A percentile compares a stretch with the other conserved stretches of the same genome.
Evolutionary conservation across 2,888 invertebrate genomes (phyloP).

Genomic region (Cephus nigrinus): DNA sequence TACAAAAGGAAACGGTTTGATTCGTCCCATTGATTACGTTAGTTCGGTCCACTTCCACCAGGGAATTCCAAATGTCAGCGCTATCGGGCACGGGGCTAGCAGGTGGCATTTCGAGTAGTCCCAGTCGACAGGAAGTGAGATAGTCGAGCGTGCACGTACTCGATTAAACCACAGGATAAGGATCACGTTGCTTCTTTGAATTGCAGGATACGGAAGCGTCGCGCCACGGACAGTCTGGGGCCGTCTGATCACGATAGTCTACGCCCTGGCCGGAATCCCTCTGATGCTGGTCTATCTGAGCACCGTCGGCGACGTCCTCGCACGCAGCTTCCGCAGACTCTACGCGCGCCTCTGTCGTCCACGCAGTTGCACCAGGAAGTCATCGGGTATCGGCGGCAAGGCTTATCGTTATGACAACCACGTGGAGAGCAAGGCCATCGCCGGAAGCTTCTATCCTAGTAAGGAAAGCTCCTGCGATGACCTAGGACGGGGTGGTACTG

Average conservation of each 20-base stretch:
- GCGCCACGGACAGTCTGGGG: slow-evolving; percentile 85
- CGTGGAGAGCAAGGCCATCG: slow-evolving; percentile 38
- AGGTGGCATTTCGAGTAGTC: neutral
- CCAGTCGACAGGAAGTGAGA: neutral
- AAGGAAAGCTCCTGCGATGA: slow-evolving; percentile 61
- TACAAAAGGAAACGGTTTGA: neutral
- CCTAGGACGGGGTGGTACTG: slow-evolving; percentile 52
- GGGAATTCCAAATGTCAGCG: neutral
- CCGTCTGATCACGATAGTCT: slow-evolving; percentile 83
- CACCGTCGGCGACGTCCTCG: slow-evolving; percentile 86
- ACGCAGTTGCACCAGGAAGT: slow-evolving; percentile 53
- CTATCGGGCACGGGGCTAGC: neutral
- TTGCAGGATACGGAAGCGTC: slow-evolving; percentile 85
- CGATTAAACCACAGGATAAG: neutral
- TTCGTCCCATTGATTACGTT: neutral
- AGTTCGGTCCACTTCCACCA: neutral
- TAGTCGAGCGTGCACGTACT: neutral
- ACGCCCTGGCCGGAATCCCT: slow-evolving; percentile 88
- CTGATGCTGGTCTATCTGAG: slow-evolving; percentile 89
- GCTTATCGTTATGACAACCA: slow-evolving; percentile 60
- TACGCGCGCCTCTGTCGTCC: slow-evolving; percentile 72
- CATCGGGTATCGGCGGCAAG: slow-evolving; percentile 52
- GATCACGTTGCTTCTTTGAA: slow-evolving; percentile 9
- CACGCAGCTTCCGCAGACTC: slow-evolving; percentile 80
- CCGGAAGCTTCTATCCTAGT: slow-evolving; percentile 56